Evolutionary conservation across 2,113 vertebrate species (phyloP).

Genomic region (Epinephelus cyanopodus): DNA sequence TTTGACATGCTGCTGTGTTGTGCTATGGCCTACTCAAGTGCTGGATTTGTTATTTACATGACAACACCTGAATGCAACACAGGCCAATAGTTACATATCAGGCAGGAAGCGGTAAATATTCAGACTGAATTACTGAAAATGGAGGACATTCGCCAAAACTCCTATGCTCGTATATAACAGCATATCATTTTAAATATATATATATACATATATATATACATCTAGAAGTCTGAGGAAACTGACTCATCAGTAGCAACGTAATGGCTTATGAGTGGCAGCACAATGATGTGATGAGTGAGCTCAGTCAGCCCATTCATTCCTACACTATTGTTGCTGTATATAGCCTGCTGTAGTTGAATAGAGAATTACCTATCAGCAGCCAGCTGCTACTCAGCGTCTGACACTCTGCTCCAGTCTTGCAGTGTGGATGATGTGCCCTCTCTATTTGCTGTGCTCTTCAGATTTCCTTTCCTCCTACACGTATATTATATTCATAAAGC

Average conservation of each 20-base stretch:
- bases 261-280: conserved; percentile 7
- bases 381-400: conserved; percentile 42
- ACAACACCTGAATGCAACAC: too few relatives aligned
- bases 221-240: neutral
- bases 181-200: too few relatives aligned
- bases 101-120: too few relatives aligned
- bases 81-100: too few relatives aligned
- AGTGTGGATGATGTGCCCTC: conserved; percentile 43
- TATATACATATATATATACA: too few relatives aligned
- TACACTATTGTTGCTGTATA: neutral
- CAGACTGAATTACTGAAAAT: too few relatives aligned
- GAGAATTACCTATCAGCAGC: conserved; percentile 46
- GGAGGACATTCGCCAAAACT: too few relatives aligned
- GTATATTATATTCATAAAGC: conserved; percentile 56
- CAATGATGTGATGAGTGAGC: conserved; percentile 21
- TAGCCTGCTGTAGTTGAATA: conserved; percentile 17
- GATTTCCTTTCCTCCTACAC: conserved; percentile 47
- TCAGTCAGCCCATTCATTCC: conserved; percentile 34
- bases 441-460: conserved; percentile 24
- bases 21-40: too few relatives aligned
- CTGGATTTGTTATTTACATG: too few relatives aligned
- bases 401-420: conserved; percentile 34
- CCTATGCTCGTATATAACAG: too few relatives aligned
- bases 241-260: conserved; percentile 8
- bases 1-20: too few relatives aligned